Evolutionary conservation across 2,888 invertebrate genomes (phyloP).

Genomic region (Watsonalla binaria): DNA sequence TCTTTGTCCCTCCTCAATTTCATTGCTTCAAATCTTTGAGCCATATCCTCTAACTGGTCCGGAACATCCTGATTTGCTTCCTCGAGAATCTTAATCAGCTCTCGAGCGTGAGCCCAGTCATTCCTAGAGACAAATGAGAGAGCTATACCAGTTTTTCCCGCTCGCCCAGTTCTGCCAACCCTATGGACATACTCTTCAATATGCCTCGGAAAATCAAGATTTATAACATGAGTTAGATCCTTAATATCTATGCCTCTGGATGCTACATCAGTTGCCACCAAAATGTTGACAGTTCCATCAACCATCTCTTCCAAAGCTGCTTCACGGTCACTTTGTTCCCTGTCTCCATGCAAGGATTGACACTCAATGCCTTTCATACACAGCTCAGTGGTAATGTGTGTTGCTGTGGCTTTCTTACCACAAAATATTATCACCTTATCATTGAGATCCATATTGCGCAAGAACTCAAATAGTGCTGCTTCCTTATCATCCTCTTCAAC

Average conservation of each 20-base stretch:
- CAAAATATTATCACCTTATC: constrained; percentile 96
- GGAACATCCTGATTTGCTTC: constrained; percentile 93
- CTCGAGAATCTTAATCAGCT: constrained; percentile 90
- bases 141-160: constrained; percentile 90
- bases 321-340: constrained; percentile 88
- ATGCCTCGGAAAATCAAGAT: constrained; percentile 95
- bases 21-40: constrained; percentile 84
- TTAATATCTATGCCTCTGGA: constrained; percentile 96
- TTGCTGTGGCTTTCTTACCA: constrained; percentile 90
- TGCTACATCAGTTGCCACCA: constrained; percentile 97
- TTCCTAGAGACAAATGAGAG: constrained; percentile 88
- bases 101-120: constrained; percentile 90
- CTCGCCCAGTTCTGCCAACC: constrained; percentile 96
- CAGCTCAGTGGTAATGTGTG: constrained; percentile 90
- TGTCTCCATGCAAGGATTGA: constrained; percentile 93
- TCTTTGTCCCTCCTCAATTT: constrained; percentile 80
- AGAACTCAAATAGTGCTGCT: constrained; percentile 82
- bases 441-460: constrained; percentile 81
- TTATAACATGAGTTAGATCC: constrained; percentile 93
- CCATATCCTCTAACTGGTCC: constrained; percentile 86
- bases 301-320: constrained; percentile 91
- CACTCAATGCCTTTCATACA: constrained; percentile 82
- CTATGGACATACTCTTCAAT: constrained; percentile 98
- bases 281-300: constrained; percentile 86
- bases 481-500: constrained; percentile 85